Percentiles rank a stretch among this genome's conserved stretches.
Evolutionary conservation across 2,797 vertebrate genomes (phyloP).

Genomic region (Coregonus suidteri): DNA sequence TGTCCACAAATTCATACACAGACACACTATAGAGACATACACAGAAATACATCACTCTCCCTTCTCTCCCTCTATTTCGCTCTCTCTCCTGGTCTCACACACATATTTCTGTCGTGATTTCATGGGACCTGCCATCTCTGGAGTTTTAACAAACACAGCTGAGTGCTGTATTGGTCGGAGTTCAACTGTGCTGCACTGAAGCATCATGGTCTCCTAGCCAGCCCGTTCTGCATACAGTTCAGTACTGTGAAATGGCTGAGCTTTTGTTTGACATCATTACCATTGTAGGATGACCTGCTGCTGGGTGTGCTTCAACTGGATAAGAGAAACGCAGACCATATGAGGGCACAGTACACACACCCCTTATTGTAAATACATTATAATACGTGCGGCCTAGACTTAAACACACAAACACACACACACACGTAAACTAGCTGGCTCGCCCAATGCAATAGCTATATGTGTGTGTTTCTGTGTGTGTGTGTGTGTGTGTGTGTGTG

Average conservation of each 20-base stretch:
- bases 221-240: not conserved
- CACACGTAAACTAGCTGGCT: slow-evolving; percentile 29
- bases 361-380: slow-evolving; percentile 52
- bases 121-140: slow-evolving; percentile 48
- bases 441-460: not conserved
- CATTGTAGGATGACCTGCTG: slow-evolving; percentile 47
- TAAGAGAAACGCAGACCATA: slow-evolving; percentile 38
- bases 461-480: not conserved
- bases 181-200: slow-evolving; percentile 28
- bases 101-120: slow-evolving; percentile 52
- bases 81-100: not conserved
- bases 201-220: slow-evolving; percentile 33
- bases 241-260: slow-evolving; percentile 25
- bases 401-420: slow-evolving; percentile 11
- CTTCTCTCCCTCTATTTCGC: not conserved
- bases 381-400: slow-evolving; percentile 51
- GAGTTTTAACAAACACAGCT: slow-evolving; percentile 8
- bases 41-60: slow-evolving; percentile 29
- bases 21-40: slow-evolving; percentile 29
- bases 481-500: slow-evolving; percentile 13
- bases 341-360: slow-evolving; percentile 34
- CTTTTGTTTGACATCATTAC: slow-evolving; percentile 43
- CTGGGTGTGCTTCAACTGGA: slow-evolving; percentile 46
- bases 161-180: slow-evolving; percentile 25
- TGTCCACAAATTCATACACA: slow-evolving; percentile 46